These are phyloP conservation scores for Phaedon cochleariae DNA, from an alignment of 2,888 invertebrate species.

Conservation along the genomic window DNA sequence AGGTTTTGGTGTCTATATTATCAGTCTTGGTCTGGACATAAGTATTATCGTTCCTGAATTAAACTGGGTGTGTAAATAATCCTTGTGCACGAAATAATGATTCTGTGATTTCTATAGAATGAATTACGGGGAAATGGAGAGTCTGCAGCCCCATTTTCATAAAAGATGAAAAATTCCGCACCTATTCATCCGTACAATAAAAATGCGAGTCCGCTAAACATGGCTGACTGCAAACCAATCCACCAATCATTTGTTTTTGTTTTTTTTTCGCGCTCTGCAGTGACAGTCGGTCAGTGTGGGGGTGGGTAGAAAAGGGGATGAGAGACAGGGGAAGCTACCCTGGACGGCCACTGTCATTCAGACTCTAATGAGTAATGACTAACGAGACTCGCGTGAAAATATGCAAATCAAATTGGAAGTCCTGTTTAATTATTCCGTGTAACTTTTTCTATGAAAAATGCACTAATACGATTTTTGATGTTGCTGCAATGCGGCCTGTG, in stretches of 20 bases:
- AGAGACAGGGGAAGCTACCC: constrained; percentile 37
- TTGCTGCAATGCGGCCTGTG: constrained; percentile 41
- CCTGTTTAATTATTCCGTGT: constrained; percentile 61
- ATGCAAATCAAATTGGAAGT: constrained; percentile 64
- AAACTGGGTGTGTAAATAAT: too few relatives aligned
- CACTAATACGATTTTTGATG: constrained; percentile 54
- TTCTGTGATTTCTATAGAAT: not conserved
- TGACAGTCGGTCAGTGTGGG: constrained; percentile 57
- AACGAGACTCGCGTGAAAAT: constrained; percentile 63
- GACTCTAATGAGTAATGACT: constrained; percentile 64
- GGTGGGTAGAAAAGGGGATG: constrained; percentile 42
- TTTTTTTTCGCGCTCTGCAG: constrained; percentile 56
- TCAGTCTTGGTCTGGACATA: too few relatives aligned
- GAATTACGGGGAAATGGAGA: not conserved
- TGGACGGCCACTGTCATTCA: constrained; percentile 58
- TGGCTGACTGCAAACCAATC: constrained; percentile 60
- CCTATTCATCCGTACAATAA: constrained; percentile 38
- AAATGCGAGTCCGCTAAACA: constrained; percentile 54
- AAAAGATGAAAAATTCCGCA: constrained; percentile 15
- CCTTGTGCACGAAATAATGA: not conserved
- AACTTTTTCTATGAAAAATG: constrained; percentile 53
- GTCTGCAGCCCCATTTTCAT: not conserved
- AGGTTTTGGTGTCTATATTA: too few relatives aligned
- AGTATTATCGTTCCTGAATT: too few relatives aligned
- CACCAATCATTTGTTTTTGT: constrained; percentile 61